Evolutionary conservation across 2,113 vertebrate species (phyloP), one percentile per base, ranked within the genome.

Genomic region (Melanocharis versteri): DNA sequence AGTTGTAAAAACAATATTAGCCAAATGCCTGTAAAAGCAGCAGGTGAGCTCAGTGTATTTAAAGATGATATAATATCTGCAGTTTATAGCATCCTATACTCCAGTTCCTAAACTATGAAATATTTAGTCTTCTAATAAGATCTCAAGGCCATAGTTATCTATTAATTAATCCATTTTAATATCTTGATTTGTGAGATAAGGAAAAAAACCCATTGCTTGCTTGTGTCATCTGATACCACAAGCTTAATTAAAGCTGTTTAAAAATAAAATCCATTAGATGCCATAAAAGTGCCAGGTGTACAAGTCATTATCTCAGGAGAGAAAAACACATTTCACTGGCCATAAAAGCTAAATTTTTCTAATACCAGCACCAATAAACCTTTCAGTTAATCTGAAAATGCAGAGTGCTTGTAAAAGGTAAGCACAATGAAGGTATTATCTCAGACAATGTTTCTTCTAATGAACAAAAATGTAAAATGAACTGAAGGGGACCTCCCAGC

Each of bases 231-330:
- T 56, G 76, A 64, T 54, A 71, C 23, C 35, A 82, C 33, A 56
- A 73, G n/a, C 76, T 92, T 96, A 93, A 94, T 93, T 92, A 90
- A 90, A 89, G 47, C 51, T 81, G 44, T 73, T 86, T 79, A 85
- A 87, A 90, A 70, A 66, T n/a, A 94, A 85, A 94, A 75, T 47
- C 75, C 31, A 80, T 30, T 83, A 62, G 40, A 89, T 70, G 56
- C 50, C 68, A 70, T 93, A 77, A 69, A 95, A 86, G 48, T 89
- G 71, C 68, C 89, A 83, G 56, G 76, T 92, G 83, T 77, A 93
- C 39, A 72, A 94, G 80, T 66, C 50, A 66, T 90, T 93, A 83
- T 77, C 71, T 83, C 75, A 61, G 50, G 85, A 83, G 83, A 89
- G 62, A 73, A 93, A 93, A 93, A 73, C 50, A 88, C 40, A 61